A percentile compares a stretch with the other conserved stretches of the same genome.
These are phyloP conservation scores for Eurois occulta DNA, from an alignment of 2,888 invertebrate species.

Conservation along the genomic window DNA sequence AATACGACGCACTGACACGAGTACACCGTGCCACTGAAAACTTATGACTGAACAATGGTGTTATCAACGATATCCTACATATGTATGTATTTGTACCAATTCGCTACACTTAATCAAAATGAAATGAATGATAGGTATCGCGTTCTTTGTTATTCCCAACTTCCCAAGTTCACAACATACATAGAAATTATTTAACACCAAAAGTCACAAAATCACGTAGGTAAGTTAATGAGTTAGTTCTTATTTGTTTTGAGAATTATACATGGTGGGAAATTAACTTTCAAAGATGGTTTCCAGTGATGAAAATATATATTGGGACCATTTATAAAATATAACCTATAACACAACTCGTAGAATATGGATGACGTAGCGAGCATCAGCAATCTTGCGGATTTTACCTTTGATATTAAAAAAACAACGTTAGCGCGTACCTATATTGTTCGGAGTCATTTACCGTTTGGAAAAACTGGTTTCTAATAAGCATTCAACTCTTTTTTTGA, in stretches of 20 bases:
- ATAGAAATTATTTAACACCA: constrained; percentile 1
- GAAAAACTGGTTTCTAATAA: constrained; percentile 44
- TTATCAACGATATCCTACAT: constrained; percentile 52
- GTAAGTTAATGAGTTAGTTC: neutral
- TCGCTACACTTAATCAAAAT: constrained; percentile 43
- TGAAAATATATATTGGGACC: neutral
- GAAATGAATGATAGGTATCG: constrained; percentile 10
- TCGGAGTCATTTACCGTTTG: constrained; percentile 49
- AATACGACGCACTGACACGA: constrained; percentile 57
- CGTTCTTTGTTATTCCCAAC: constrained; percentile 30
- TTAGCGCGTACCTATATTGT: constrained; percentile 13
- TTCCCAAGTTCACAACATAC: constrained; percentile 24
- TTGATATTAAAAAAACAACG: constrained; percentile 14
- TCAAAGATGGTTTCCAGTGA: neutral
- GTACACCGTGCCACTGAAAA: constrained; percentile 51
- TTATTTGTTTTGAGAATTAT: neutral
- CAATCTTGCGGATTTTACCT: constrained; percentile 38
- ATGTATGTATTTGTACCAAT: constrained; percentile 23
- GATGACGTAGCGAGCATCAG: constrained; percentile 53
- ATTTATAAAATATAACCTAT: constrained; percentile 52
- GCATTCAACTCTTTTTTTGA: constrained; percentile 17
- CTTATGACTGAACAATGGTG: constrained; percentile 59
- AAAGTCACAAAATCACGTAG: constrained; percentile 4
- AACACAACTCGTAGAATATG: constrained; percentile 27
- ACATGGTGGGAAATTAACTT: neutral